Evolutionary conservation across 2,113 vertebrate species (phyloP).

Genomic region (Dasyurus viverrinus): DNA sequence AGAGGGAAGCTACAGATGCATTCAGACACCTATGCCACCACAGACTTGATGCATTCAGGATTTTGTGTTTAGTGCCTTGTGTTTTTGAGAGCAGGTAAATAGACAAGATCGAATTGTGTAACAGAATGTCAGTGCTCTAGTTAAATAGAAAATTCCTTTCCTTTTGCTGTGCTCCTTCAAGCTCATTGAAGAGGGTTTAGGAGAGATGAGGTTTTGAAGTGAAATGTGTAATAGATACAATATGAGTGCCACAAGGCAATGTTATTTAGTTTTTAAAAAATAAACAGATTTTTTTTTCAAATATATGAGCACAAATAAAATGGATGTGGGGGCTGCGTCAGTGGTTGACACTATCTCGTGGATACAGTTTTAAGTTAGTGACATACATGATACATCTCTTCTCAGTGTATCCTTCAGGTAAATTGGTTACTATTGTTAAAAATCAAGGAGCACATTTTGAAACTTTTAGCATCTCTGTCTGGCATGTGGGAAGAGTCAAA

Average conservation of each 20-base stretch:
- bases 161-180: constrained; percentile 88
- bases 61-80: constrained; percentile 85
- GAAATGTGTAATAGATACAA: constrained; percentile 91
- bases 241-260: constrained; percentile 85
- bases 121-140: constrained; percentile 89
- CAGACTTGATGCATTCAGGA: constrained; percentile 81
- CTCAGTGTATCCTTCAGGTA: background rate
- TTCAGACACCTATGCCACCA: constrained; percentile 87
- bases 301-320: constrained; percentile 78
- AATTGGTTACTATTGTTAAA: constrained; percentile 41
- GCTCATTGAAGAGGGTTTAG: constrained; percentile 88
- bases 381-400: constrained; percentile 1
- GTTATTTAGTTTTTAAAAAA: constrained; percentile 87
- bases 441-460: constrained; percentile 20
- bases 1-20: constrained; percentile 85
- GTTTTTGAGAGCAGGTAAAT: constrained; percentile 88
- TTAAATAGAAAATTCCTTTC: constrained; percentile 91
- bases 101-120: constrained; percentile 89
- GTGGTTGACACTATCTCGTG: background rate
- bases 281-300: constrained; percentile 82
- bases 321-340: constrained; percentile 25
- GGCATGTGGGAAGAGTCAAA: constrained; percentile 3
- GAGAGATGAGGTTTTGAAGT: constrained; percentile 90
- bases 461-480: background rate
- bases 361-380: constrained; percentile 5